Conservation (phyloP, 2,888 invertebrate genomes). For the Monochamus alternatus region DNA sequence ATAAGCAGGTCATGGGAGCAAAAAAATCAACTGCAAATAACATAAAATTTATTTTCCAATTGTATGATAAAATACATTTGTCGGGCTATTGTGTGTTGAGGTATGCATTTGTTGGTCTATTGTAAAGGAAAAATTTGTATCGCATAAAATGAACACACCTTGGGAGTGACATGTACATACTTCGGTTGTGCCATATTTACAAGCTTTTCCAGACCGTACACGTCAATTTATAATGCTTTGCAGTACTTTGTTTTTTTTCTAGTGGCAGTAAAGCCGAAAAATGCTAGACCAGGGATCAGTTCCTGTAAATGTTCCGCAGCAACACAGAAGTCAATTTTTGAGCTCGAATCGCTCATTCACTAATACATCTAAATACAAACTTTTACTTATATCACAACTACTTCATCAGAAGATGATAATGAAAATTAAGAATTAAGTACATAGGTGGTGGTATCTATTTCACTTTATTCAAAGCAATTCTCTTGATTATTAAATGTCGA, state of each 20-base stretch:
- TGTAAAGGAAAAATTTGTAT: conserved; percentile 49
- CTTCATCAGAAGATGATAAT: too few species aligned
- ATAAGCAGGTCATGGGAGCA: background rate
- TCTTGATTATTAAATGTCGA: too few species aligned
- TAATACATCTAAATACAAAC: too few species aligned
- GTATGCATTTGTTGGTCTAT: conserved; percentile 65
- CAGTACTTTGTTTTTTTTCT: background rate
- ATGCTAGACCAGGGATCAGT: background rate
- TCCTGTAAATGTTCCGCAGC: background rate
- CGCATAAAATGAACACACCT: conserved; percentile 50
- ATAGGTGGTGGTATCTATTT: too few species aligned
- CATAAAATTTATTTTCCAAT: conserved; percentile 64
- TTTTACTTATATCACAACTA: too few species aligned
- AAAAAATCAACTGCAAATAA: conserved; percentile 46
- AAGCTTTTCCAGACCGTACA: conserved; percentile 35
- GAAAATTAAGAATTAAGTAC: too few species aligned
- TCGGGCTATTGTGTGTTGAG: conserved; percentile 67
- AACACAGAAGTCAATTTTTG: too few species aligned
- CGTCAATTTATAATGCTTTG: conserved; percentile 35
- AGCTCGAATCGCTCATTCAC: too few species aligned
- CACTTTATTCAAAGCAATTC: too few species aligned
- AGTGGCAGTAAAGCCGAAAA: background rate
- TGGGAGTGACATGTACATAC: conserved; percentile 41
- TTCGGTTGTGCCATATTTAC: conserved; percentile 24
- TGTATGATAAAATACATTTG: conserved; percentile 66